Evolutionary conservation across 2,888 invertebrate genomes (phyloP), one percentile per base, ranked within the genome.

Genomic region (Margaritifera margaritifera): DNA sequence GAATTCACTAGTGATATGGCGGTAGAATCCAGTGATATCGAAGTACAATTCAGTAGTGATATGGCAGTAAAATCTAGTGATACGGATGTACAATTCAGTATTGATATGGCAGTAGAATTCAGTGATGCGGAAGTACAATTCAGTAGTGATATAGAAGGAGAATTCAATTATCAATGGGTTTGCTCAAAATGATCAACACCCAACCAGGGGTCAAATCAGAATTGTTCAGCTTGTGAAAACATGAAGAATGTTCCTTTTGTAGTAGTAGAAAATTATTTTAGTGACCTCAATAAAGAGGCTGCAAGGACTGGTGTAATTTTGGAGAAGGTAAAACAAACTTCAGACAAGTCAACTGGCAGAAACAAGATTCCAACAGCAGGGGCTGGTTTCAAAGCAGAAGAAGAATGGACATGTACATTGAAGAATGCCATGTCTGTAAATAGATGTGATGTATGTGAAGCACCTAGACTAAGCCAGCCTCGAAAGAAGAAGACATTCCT

Each of bases 151-250:
- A 42, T 42, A 11, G 66, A 54, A n/a, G 66, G 58, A 20, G 72
- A 61, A 56, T 22, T 60, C 4, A 74, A 64, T 31, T 70, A 65
- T 31, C 77, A 95, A 93, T 96, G 96, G 96, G 95, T 95, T 78
- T 96, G 96, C 90, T 92, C 93, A 71, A 94, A 95, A 89, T 96
- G 96, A 90, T 95, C 95, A n/a, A 53, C 61, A n/a, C 25, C 24
- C 20, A 77, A 74, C 64, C 71, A 68, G 20, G 24, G 61, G 15
- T 74, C 66, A 27, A 71, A 74, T 70, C 70, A 74, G 42, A 72
- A 63, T 22, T 77, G 77, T 70, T 65, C 66, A 25, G 56, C 65
- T 22, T 77, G 77, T 61, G 69, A 77, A 55, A 70, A 22, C 20
- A 68, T 72, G 51, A 72, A 66, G 56, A 53, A 53, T 27, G 61